phyloP scores from a whole-genome alignment of 1,140 invertebrate species.

The Zaprionus capensis region DNA sequence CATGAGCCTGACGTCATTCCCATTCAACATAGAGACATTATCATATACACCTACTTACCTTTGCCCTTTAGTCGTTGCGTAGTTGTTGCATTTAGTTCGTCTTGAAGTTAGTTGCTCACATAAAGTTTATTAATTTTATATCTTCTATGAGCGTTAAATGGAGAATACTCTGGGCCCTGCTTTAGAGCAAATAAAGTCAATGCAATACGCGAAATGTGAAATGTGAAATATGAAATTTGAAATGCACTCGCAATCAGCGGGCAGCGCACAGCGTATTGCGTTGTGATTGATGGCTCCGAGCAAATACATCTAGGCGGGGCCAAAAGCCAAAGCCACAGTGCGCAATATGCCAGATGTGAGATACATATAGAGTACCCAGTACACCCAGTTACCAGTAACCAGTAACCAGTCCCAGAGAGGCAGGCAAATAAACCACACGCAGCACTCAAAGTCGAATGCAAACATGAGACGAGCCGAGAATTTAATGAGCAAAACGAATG shows the following conservation, averaged over 20 bases:
- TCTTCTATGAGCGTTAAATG: constrained; percentile 77
- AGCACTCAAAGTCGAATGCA: constrained; percentile 58
- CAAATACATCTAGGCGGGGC: constrained; percentile 34
- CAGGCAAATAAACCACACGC: constrained; percentile 68
- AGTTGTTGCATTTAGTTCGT: constrained; percentile 74
- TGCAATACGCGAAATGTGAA: constrained; percentile 11
- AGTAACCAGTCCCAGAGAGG: constrained; percentile 48
- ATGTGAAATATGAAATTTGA: constrained; percentile 14
- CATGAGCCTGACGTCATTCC: constrained; percentile 61
- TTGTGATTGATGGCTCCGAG: constrained; percentile 58
- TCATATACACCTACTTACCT: constrained; percentile 20
- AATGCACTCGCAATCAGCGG: constrained; percentile 20
- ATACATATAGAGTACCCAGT: constrained; percentile 11
- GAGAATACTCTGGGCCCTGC: constrained; percentile 36
- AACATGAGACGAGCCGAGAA: constrained; percentile 63
- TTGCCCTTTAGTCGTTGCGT: constrained; percentile 65
- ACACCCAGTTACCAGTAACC: constrained; percentile 43
- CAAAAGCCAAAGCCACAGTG: constrained; percentile 41
- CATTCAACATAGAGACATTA: constrained; percentile 29
- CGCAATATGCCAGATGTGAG: constrained; percentile 51
- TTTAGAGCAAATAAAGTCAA: constrained; percentile 26
- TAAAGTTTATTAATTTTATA: constrained; percentile 79
- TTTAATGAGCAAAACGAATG: constrained; percentile 42
- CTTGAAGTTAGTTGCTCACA: constrained; percentile 74
- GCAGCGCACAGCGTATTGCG: constrained; percentile 7